These are phyloP conservation scores for Vireo altiloquus DNA, from an alignment of 2,113 vertebrate species.

Conservation along the genomic window DNA sequence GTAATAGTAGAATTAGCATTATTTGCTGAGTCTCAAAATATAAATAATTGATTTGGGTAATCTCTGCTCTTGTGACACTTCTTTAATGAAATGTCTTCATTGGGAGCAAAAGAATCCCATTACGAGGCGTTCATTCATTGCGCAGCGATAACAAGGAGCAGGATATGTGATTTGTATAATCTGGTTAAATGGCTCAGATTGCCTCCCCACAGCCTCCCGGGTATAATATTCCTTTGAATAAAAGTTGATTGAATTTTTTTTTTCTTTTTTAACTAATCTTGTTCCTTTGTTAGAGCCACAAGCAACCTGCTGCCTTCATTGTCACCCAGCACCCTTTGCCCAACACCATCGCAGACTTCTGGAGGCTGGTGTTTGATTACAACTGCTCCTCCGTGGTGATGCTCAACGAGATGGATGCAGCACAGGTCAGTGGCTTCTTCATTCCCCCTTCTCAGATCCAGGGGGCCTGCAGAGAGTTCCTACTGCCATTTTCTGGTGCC, in stretches of 20 bases:
- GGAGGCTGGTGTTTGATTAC: slow-evolving; percentile 98
- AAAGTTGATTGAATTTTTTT: slow-evolving; percentile 40
- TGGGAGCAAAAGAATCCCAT: slow-evolving; percentile 68
- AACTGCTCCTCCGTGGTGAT: slow-evolving; percentile 98
- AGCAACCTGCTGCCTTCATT: slow-evolving; percentile 96
- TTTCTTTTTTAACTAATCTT: slow-evolving; percentile 51
- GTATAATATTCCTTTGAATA: slow-evolving; percentile 50
- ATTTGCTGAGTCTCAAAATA: slow-evolving; percentile 71
- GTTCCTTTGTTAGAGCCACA: slow-evolving; percentile 88
- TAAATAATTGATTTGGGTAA: slow-evolving; percentile 78
- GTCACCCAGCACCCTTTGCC: slow-evolving; percentile 97
- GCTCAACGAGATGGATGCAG: slow-evolving; percentile 96
- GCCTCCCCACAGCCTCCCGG: slow-evolving; percentile 20
- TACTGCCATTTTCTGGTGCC: neutral
- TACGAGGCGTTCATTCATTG: slow-evolving; percentile 62
- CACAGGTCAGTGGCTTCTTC: slow-evolving; percentile 77
- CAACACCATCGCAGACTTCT: slow-evolving; percentile 95
- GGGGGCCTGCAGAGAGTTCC: neutral
- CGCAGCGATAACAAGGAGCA: slow-evolving; percentile 53
- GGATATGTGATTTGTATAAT: slow-evolving; percentile 64
- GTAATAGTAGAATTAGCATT: slow-evolving; percentile 56
- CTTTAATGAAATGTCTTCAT: slow-evolving; percentile 76
- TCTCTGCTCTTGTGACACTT: slow-evolving; percentile 70
- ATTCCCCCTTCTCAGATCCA: neutral
- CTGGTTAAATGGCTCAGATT: slow-evolving; percentile 63